Evolutionary conservation across 2,113 vertebrate species (phyloP).

Genomic region (Ia io): DNA sequence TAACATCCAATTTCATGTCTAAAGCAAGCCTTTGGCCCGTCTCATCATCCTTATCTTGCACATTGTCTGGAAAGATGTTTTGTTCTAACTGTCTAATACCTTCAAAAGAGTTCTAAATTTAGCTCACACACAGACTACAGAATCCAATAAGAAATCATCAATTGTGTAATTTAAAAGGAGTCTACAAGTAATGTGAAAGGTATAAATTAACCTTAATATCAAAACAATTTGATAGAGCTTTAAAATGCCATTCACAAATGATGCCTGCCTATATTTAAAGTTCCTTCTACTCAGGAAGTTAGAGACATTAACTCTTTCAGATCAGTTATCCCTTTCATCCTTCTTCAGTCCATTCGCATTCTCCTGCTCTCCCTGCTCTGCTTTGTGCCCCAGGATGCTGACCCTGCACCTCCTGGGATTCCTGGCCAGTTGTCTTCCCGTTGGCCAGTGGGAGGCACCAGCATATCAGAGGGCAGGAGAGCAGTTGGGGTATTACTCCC

Average conservation of each 20-base stretch:
- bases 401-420: neutral
- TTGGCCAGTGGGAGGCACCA: neutral
- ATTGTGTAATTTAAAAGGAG: conserved; percentile 21
- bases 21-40: neutral
- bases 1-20: conserved; percentile 16
- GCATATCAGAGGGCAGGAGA: neutral
- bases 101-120: conserved; percentile 49
- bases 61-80: conserved; percentile 30
- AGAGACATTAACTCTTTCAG: neutral
- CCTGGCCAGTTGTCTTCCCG: neutral
- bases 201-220: conserved; percentile 40
- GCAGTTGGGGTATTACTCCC: neutral
- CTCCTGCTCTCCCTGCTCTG: neutral
- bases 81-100: conserved; percentile 15
- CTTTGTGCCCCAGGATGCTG: neutral
- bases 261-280: neutral
- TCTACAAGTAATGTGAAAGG: conserved; percentile 7
- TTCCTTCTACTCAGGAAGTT: conserved; percentile 1
- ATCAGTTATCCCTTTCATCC: neutral
- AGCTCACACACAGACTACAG: conserved; percentile 18
- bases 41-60: neutral
- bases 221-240: neutral
- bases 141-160: neutral
- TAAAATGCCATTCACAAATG: neutral
- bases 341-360: neutral